Percentiles rank a stretch among this genome's conserved stretches.
Evolutionary conservation across 2,888 invertebrate genomes (phyloP).

Genomic region (Drosophila fungiperda): DNA sequence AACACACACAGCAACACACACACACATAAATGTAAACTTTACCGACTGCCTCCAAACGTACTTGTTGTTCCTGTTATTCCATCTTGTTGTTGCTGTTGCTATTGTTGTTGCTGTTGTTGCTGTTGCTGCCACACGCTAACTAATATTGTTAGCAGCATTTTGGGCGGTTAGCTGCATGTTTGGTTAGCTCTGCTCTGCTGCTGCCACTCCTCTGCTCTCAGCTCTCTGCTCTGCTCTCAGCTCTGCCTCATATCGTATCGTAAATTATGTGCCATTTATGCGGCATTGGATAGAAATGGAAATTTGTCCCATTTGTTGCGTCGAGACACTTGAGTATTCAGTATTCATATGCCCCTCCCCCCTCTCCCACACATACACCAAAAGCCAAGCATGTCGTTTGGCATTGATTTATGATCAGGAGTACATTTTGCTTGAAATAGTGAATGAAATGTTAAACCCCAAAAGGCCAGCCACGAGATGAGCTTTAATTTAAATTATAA

Average conservation of each 20-base stretch:
- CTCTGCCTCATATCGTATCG: conserved; percentile 71
- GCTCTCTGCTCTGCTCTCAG: conserved; percentile 15
- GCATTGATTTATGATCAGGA: conserved; percentile 73
- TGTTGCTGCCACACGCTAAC: conserved; percentile 61
- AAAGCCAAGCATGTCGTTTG: conserved; percentile 58
- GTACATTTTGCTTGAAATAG: conserved; percentile 69
- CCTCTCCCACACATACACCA: not conserved
- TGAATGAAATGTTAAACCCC: conserved; percentile 74
- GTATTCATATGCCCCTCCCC: conserved; percentile 68
- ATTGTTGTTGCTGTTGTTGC: conserved; percentile 15
- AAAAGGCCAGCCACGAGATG: conserved; percentile 23
- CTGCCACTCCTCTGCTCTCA: not conserved
- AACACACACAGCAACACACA: conserved; percentile 22
- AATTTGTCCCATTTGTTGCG: conserved; percentile 78
- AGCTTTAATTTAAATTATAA: conserved; percentile 61
- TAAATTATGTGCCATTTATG: conserved; percentile 81
- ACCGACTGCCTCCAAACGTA: conserved; percentile 42
- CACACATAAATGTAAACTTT: conserved; percentile 64
- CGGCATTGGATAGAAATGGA: conserved; percentile 79
- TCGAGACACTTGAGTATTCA: conserved; percentile 76
- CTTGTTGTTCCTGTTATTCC: conserved; percentile 33
- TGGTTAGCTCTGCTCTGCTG: conserved; percentile 54
- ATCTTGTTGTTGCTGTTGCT: conserved; percentile 25
- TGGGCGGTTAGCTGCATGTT: conserved; percentile 77
- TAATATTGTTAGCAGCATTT: conserved; percentile 78